Base-by-base conservation (phyloP, 2,113 vertebrate species). In the Phasianus colchicus region DNA sequence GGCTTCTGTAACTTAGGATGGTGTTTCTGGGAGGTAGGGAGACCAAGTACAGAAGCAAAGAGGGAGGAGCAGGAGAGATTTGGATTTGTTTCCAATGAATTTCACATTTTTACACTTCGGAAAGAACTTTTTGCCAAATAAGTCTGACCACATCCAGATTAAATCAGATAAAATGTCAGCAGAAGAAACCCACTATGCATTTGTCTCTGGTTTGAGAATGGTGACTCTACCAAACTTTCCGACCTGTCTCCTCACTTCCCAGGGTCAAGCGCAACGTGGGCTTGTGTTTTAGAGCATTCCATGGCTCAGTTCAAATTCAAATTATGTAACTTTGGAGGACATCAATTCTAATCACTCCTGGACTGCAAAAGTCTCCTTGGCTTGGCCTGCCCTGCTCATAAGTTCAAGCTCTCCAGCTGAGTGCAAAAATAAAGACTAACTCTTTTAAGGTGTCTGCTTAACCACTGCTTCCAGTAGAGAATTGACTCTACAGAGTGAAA, bases 181-280 rank as follows among this genome's bases (percentile, higher is more conserved):
- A 74, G 52, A 61, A 21, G 38, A 40, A 16, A 1, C 4, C 14
- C 27, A 30, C 10, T 3, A 3, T 40, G 25, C 2, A 5, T 84
- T 4, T 48, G 36, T 21, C 19, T 79, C 11, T 83, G 20, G 12
- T 83, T 58, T 80, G 71, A 45, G 24, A 87, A 40, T 12, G 8
- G 52, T 36, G 12, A 42, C 29, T 83, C 36, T 14, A 61, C 7
- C 42, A 52, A 13, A 27, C 18, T 81, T 17, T 86, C 65, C 24
- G 29, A 32, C 13, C 24, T 15, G n/a, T 67, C 11, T 29, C n/a
- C 15, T 83, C n/a, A 5, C 18, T 45, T 85, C 7, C 25, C 65
- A 27, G 13, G 5, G 2, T 15, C 0, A 0, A 19, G 45, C 9
- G 17, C 8, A 13, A 12, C 55, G 58, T 14, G 10, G 6, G 1